Evolutionary conservation across 2,797 vertebrate genomes (phyloP).

Genomic region (Chelidonichthys spinosus): DNA sequence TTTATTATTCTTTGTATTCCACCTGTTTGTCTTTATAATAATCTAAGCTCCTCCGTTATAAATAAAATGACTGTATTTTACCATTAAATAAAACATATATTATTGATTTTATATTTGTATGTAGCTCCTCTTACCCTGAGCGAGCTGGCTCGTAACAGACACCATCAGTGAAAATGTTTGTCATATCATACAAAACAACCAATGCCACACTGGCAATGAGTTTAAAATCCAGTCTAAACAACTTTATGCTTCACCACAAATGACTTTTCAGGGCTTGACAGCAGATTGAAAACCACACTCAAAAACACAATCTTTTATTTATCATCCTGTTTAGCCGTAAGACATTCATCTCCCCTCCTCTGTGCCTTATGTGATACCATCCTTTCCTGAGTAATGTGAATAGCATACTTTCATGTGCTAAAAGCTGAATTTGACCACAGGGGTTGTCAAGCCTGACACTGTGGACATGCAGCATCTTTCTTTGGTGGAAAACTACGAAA

Average conservation of each 20-base stretch:
- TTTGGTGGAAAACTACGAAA: constrained; percentile 10
- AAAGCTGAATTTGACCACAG: constrained; percentile 8
- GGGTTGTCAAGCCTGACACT: neutral
- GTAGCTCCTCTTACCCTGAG: neutral
- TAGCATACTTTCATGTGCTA: neutral
- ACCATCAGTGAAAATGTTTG: neutral
- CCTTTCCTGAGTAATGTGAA: constrained; percentile 12
- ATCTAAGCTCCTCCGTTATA: neutral
- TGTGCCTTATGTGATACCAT: neutral
- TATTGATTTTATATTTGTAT: neutral
- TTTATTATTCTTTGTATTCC: neutral
- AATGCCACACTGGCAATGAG: neutral
- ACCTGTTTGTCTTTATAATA: neutral
- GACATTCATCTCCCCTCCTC: neutral
- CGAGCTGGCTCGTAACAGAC: neutral
- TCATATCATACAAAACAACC: neutral
- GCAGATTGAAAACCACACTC: constrained; percentile 15
- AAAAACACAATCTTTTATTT: constrained; percentile 18
- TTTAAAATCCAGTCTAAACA: constrained; percentile 1
- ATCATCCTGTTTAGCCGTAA: constrained; percentile 5
- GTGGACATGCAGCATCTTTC: neutral
- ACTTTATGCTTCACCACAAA: constrained; percentile 15
- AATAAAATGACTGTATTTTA: neutral
- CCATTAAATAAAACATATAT: too few relatives aligned
- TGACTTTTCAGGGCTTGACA: constrained; percentile 26